Evolutionary conservation across 2,113 vertebrate genomes (phyloP), one percentile per base, ranked within the genome.

Genomic region (Varanus salvator): DNA sequence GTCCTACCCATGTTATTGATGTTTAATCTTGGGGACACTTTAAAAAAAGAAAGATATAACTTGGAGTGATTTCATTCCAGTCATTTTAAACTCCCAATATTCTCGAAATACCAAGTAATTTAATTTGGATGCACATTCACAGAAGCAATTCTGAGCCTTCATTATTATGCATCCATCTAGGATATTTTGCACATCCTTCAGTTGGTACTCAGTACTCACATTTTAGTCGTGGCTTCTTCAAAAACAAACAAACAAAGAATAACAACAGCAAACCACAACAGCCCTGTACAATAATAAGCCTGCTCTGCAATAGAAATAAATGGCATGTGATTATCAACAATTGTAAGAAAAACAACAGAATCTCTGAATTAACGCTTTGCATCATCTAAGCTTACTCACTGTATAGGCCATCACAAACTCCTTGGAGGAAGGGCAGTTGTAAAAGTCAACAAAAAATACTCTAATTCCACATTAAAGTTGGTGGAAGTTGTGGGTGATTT

Each of bases 171-270:
- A 86, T 86, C 52, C 75, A 86, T 86, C 31, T 52, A 12, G 21
- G 50, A 75, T 60, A 23, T 11, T 86, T 57, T 60, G 52, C 57
- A 23, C 60, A 75, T 86, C 50, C 72, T 21, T 75, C 85, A 27
- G 19, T 75, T 75, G 54, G 17, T 75, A 27, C 69, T 86, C 84
- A 74, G 50, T 69, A 85, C 23, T 85, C 48, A 54, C 27, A 85
- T 74, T 85, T 54, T 85, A 74, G 74, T 85, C 74, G 84, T n/a
- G 48, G 31, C 69, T 54, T 72, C 84, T 75, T 74, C 69, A 54
- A 80, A 19, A 82, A 38, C 23, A 68, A 25, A 68, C 17, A 72
- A 11, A 31, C 2, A 72, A 14, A 72, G 15, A 72, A 7, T 12
- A 14, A 72, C 9, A 72, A 72, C 8, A 76, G 44, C 3, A 76